A percentile compares a stretch with the other conserved stretches of the same genome.
These are phyloP conservation scores for Clamator glandarius DNA, from an alignment of 2,797 vertebrate species.

Conservation along the genomic window DNA sequence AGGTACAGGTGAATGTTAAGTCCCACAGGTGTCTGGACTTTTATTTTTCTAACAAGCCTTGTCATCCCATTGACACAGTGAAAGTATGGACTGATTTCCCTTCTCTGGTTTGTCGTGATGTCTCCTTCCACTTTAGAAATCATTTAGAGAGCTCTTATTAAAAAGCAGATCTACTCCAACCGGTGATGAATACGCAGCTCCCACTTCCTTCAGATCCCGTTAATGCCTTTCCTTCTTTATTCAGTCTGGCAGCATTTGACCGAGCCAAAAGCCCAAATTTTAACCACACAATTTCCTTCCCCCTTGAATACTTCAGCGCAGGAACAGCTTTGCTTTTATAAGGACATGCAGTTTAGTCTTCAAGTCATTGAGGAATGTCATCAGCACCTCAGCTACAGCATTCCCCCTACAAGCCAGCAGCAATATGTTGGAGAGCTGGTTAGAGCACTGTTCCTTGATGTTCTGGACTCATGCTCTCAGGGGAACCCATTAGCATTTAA, in stretches of 20 bases:
- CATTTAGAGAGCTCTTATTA: not conserved
- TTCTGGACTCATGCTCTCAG: not conserved
- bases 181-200: not conserved
- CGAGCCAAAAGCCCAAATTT: not conserved
- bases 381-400: not conserved
- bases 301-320: not conserved
- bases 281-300: not conserved
- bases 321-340: constrained; percentile 15
- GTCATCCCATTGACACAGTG: not conserved
- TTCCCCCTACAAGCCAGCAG: not conserved
- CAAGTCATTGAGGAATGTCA: not conserved
- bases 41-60: not conserved
- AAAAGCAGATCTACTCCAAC: not conserved
- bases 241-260: not conserved
- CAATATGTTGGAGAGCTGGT: not conserved
- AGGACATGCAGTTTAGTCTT: not conserved
- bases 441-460: constrained; percentile 27
- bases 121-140: not conserved
- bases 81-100: not conserved
- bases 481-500: constrained; percentile 55
- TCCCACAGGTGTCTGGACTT: not conserved
- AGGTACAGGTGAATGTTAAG: not conserved
- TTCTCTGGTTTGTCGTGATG: not conserved
- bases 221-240: not conserved
- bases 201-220: not conserved